Conservation (phyloP, 2,797 vertebrate genomes). For the Alauda arvensis region DNA sequence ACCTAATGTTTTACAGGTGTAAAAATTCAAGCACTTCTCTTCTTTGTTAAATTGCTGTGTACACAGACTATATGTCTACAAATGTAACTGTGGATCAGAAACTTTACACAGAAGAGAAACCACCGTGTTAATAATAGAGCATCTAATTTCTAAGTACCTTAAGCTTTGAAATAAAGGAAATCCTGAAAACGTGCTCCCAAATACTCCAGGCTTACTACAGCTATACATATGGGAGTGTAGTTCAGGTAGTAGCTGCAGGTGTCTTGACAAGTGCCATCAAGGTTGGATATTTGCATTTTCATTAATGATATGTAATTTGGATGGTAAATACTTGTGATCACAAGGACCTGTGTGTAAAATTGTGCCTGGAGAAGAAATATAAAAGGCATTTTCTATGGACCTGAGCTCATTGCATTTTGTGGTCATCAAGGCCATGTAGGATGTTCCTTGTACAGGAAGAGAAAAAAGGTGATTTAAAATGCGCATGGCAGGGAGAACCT, state of each 20-base stretch:
- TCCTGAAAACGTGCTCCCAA: neutral
- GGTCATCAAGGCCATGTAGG: neutral
- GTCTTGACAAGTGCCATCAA: neutral
- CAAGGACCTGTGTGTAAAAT: neutral
- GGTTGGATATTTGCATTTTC: neutral
- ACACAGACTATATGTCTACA: neutral
- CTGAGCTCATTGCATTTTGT: neutral
- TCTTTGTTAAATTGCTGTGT: neutral
- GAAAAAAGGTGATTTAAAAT: neutral
- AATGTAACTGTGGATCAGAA: neutral
- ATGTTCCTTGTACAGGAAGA: neutral
- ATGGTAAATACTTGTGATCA: neutral
- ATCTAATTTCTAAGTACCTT: neutral
- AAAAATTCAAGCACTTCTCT: neutral
- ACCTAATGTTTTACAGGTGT: neutral
- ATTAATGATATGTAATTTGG: neutral
- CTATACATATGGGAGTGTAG: neutral
- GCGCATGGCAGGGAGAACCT: neutral
- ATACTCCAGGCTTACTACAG: neutral
- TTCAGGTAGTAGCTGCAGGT: neutral
- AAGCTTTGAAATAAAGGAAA: neutral
- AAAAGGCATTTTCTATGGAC: neutral
- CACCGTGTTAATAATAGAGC: neutral
- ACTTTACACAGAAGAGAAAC: conserved; percentile 7
- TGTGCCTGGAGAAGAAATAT: neutral